phyloP scores from a whole-genome alignment of 2,888 invertebrate species.

The Caenorhabditis sp. region DNA sequence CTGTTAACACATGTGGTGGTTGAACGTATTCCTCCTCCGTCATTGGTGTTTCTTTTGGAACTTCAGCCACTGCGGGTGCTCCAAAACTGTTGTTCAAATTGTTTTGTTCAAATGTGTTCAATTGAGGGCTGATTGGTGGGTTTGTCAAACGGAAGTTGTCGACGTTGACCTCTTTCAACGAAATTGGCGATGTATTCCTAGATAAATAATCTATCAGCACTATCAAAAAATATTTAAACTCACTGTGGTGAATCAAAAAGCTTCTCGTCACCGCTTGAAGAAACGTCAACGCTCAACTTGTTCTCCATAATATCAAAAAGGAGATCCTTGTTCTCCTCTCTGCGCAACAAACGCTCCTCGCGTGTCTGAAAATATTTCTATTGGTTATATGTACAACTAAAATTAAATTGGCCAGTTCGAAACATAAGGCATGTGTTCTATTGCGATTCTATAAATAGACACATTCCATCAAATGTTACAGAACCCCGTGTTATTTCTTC shows the following conservation, averaged over 20 bases:
- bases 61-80: not conserved
- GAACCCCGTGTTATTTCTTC: no score
- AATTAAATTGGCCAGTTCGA: no score
- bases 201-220: not conserved
- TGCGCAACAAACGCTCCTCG: not conserved
- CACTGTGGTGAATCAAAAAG: not conserved
- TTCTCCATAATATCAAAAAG: not conserved
- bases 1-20: no score
- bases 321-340: not conserved
- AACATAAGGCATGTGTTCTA: no score
- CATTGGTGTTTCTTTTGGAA: not conserved
- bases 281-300: not conserved
- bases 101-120: not conserved
- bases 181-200: not conserved
- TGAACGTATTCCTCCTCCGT: no score
- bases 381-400: no score
- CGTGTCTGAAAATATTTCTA: not conserved
- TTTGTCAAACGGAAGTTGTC: not conserved
- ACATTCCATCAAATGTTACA: no score
- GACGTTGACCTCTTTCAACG: not conserved
- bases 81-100: not conserved
- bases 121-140: conserved; percentile 1
- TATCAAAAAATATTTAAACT: not conserved
- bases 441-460: no score
- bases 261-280: not conserved